Evolutionary conservation across 1,140 invertebrate genomes (phyloP), one percentile per base, ranked within the genome.

Genomic region (Acromyrmex charruanus): DNA sequence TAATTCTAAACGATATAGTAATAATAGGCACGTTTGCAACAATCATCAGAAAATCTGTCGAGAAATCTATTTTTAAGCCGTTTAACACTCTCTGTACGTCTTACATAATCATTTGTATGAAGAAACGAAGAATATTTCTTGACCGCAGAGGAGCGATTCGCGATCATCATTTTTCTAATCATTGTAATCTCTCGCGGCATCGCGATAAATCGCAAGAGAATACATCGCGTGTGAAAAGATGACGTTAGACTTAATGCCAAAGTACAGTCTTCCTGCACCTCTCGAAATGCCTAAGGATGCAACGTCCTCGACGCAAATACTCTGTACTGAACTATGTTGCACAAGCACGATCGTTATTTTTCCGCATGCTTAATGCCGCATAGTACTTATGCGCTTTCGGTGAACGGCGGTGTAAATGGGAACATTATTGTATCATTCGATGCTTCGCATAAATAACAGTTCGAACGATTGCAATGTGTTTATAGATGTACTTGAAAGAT

Each of bases 151-250:
- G 3, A 31, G 58, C 25, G 39, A 65, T 18, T 63, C 18, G n/a
- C 25, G 63, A 71, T 80, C n/a, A 31, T 75, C 39, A 84, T 74
- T n/a, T 3, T 63, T 84, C n/a, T 61, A 74, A 82, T 69, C 65
- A 5, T 58, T 12, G 35, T 44, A 81, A 81, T 84, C 55, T 74
- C 25, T 12, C 12, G 18, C n/a, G 31, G 35, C 31, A 58, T 81
- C 79, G 14, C 55, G 53, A 58, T 63, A n/a, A 21, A 77, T 59
- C 14, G 74, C 58, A 39, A 5, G 77, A 80, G 44, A 51, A 55
- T 35, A 6, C 39, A 55, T 81, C 44, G 18, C 18, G 10, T 59
- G 66, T 74, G 80, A 74, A 72, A 61, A 74, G 14, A 72, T 59
- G 68, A 74, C 25, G 53, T 72, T 39, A 1, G 35, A 16, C 2